Evolutionary conservation across 2,797 vertebrate genomes (phyloP).

Genomic region (Catharus ustulatus): DNA sequence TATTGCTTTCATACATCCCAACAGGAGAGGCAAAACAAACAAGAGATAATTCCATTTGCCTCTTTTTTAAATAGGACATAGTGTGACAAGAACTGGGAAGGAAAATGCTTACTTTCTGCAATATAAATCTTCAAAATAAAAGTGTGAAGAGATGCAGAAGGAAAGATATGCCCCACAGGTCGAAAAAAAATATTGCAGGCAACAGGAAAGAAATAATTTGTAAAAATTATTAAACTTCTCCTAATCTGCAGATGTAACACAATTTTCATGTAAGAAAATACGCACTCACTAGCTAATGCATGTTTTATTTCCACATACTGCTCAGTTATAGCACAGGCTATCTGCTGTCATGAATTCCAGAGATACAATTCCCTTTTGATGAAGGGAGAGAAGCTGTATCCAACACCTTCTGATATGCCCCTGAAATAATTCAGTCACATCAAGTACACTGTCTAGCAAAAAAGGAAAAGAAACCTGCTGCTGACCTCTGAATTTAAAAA

Average conservation of each 20-base stretch:
- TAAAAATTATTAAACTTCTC: background rate
- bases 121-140: background rate
- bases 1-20: background rate
- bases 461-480: background rate
- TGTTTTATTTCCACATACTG: background rate
- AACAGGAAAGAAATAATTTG: background rate
- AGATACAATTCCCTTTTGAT: background rate
- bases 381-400: background rate
- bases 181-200: rapidly evolving
- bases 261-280: background rate
- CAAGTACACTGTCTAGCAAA: background rate
- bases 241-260: background rate
- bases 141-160: background rate
- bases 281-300: background rate
- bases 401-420: background rate
- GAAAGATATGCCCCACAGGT: background rate
- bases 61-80: background rate
- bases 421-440: background rate
- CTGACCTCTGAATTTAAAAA: background rate
- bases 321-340: background rate
- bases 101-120: background rate
- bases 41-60: background rate
- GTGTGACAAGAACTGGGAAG: background rate
- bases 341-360: background rate
- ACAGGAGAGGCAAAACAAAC: background rate